These are phyloP conservation scores for Gopherus evgoodei DNA, from an alignment of 2,113 vertebrate species.

Conservation along the genomic window DNA sequence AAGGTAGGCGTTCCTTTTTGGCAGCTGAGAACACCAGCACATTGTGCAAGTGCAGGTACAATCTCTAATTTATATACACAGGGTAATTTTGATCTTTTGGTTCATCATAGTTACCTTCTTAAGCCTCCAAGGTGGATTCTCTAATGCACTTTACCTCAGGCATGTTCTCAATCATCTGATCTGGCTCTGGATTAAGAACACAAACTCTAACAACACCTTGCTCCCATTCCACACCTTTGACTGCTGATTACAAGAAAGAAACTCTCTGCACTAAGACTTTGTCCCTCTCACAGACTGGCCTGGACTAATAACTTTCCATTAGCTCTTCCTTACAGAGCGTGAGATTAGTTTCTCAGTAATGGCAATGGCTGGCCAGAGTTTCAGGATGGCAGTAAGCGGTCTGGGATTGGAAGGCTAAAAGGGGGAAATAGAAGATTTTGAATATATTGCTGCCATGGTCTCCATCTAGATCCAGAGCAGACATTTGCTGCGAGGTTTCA, in stretches of 20 bases:
- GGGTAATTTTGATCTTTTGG: neutral
- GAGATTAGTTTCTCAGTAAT: conserved; percentile 17
- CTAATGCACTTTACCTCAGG: conserved; percentile 6
- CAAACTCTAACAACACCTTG: conserved; percentile 10
- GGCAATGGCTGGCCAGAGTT: neutral
- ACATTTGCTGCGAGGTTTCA: neutral
- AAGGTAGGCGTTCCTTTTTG: neutral
- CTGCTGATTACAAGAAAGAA: neutral
- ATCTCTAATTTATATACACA: neutral
- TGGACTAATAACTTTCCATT: conserved; percentile 7
- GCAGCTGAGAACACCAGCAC: neutral
- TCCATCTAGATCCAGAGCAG: neutral
- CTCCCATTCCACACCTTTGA: conserved; percentile 23
- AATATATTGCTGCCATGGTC: conserved; percentile 9
- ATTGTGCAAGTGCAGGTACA: neutral
- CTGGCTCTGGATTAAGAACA: conserved; percentile 15
- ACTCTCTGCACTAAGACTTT: neutral
- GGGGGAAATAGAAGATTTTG: conserved; percentile 19
- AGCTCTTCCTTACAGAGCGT: neutral
- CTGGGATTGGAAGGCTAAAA: conserved; percentile 1
- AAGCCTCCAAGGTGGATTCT: neutral
- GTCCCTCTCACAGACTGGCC: neutral
- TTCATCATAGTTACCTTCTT: neutral
- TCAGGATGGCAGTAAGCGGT: neutral
- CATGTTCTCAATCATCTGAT: conserved; percentile 20